Percentiles rank a stretch among this genome's conserved stretches.
Evolutionary conservation across 2,888 invertebrate species (phyloP).

Genomic region (Pseudoips prasinana): DNA sequence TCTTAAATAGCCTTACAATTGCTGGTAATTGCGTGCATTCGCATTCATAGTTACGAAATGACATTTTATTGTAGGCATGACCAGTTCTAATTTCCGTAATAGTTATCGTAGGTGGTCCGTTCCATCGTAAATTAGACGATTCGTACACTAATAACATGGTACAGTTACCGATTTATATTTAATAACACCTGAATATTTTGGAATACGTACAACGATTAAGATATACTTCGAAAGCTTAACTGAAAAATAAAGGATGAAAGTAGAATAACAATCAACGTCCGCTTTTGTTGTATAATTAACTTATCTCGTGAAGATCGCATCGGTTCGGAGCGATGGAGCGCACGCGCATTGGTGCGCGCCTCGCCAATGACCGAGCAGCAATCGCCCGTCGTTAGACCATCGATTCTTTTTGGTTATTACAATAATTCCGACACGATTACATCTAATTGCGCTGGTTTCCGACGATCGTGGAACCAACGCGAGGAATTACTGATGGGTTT

Average conservation of each 20-base stretch:
- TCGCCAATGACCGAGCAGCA: conserved; percentile 67
- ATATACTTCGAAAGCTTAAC: conserved; percentile 51
- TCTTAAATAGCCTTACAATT: too few relatives aligned
- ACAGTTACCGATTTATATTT: conserved; percentile 51
- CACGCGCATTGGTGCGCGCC: conserved; percentile 71
- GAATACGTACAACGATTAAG: conserved; percentile 32
- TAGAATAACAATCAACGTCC: conserved; percentile 62
- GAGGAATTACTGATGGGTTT: conserved; percentile 58
- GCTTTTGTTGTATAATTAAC: conserved; percentile 66
- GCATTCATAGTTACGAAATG: conserved; percentile 8
- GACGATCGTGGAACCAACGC: conserved; percentile 60
- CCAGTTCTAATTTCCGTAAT: conserved; percentile 54
- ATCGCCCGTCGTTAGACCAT: conserved; percentile 65
- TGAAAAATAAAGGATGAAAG: conserved; percentile 64
- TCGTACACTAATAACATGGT: conserved; percentile 53
- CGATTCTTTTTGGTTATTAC: conserved; percentile 80
- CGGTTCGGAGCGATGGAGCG: conserved; percentile 58
- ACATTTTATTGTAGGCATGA: conserved; percentile 30
- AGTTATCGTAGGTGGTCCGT: conserved; percentile 55
- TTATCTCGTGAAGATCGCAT: conserved; percentile 70
- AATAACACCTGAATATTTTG: conserved; percentile 51
- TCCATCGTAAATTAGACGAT: conserved; percentile 48
- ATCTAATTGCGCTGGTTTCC: conserved; percentile 76
- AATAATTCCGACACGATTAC: conserved; percentile 78
- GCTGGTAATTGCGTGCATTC: not conserved